Conservation (phyloP, 2,113 vertebrate species). For the Siphamia tubifer region DNA sequence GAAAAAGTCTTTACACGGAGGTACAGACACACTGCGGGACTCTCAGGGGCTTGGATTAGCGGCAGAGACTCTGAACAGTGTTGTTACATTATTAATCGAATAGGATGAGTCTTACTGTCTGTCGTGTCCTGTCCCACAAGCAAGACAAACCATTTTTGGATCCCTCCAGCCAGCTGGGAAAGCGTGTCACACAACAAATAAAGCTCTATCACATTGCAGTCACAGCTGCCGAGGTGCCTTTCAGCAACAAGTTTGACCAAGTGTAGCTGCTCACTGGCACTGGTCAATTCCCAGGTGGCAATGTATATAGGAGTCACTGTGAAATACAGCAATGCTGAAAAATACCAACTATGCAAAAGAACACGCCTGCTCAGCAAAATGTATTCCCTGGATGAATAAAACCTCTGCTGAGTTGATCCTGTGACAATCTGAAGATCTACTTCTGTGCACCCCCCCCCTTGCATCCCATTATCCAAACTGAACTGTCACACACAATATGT, state of each 20-base stretch:
- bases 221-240: conserved; percentile 18
- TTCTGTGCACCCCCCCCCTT: conserved; percentile 36
- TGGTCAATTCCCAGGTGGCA: conserved; percentile 6
- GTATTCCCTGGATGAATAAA: conserved; percentile 39
- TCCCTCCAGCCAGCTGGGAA: conserved; percentile 10
- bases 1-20: conserved; percentile 37
- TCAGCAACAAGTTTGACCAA: conserved; percentile 26
- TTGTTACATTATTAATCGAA: conserved; percentile 64
- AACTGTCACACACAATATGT: conserved; percentile 16
- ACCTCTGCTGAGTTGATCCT: conserved; percentile 45
- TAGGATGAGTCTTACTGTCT: conserved; percentile 25
- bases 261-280: background rate
- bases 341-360: conserved; percentile 43
- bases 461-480: conserved; percentile 46
- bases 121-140: conserved; percentile 29
- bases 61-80: conserved; percentile 31
- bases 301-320: background rate
- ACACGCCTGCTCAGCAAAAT: conserved; percentile 59
- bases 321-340: conserved; percentile 32
- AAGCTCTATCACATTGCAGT: background rate
- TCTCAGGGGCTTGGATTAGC: conserved; percentile 39
- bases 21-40: conserved; percentile 6
- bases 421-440: conserved; percentile 47
- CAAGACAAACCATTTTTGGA: conserved; percentile 35
- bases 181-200: background rate